These are phyloP conservation scores for Pachypsylla venusta DNA, from an alignment of 1,140 invertebrate species.

Conservation along the genomic window DNA sequence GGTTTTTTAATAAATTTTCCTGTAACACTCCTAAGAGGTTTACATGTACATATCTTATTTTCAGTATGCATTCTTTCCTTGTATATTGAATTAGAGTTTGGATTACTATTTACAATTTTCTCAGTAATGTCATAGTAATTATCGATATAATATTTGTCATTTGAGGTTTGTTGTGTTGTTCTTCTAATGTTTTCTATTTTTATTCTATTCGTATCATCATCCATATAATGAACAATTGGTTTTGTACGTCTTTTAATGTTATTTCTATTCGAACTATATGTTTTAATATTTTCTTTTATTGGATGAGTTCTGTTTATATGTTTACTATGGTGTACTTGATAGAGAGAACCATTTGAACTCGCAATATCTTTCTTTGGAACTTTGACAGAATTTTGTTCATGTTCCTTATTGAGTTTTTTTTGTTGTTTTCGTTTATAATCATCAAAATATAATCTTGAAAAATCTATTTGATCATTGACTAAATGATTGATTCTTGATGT, in stretches of 20 bases:
- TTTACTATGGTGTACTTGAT: background rate
- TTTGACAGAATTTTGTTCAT: too few relatives aligned
- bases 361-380: too few relatives aligned
- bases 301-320: background rate
- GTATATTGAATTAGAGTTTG: background rate
- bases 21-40: background rate
- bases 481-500: background rate
- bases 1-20: background rate
- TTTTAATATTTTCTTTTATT: background rate
- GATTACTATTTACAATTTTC: background rate
- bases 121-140: background rate
- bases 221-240: slow-evolving; percentile 3
- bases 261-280: background rate
- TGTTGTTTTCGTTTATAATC: too few relatives aligned
- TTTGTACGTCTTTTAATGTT: background rate
- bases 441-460: background rate
- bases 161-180: background rate
- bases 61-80: background rate
- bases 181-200: background rate
- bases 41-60: background rate
- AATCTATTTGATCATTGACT: background rate
- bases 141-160: background rate
- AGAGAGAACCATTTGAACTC: background rate
- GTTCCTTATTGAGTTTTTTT: too few relatives aligned
- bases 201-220: background rate